Base-by-base conservation (phyloP, 2,888 invertebrate genomes). In the Plebejus melissa region DNA sequence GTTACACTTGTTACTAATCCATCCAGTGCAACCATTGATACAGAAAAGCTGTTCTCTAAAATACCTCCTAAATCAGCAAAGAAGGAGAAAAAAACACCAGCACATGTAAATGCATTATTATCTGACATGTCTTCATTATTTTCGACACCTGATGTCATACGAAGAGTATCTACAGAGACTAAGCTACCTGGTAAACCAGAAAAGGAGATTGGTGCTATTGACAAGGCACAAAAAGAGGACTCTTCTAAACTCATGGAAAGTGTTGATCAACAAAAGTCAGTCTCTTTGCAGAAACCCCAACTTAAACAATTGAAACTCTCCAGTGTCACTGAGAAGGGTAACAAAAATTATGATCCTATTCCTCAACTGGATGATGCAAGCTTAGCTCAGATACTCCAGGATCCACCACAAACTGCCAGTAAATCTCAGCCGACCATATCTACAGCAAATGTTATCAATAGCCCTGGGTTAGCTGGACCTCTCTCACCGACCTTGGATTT, bases 101-200 rank as follows among this genome's bases (percentile, higher is more conserved):
- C 95, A 22, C 95, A 94, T 83, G 90, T 95, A 71, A 94, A 94
- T 76, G 94, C 87, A 80, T 88, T 90, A 81, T 88, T 94, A 65
- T 90, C 93, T 57, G 95, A 95, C 83, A 95, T 95, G 94, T 94
- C 96, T 77, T 96, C 96, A 58, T 87, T 97, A 77, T 97, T 97
- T 86, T 96, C 97, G 6, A 95, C 96, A 69, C 97, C 97, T 32
- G 97, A 97, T 91, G 96, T 97, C 75, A 96, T 96, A 77, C 93
- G 96, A 81, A 93, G 96, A 81, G 96, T 96, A 22, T 94, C 94
- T 75, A 91, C 94, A 69, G 94, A 94, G 76, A 86, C 84, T 70
- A 94, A 94, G 82, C 79, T 85, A 36, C 85, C 94, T 80, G 88
- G 88, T 6, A 94, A 94, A 83, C 82, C 89, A 80, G 94, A 94